Evolutionary conservation across 2,888 invertebrate genomes (phyloP), one percentile per base, ranked within the genome.

Genomic region (Lottia gigantea): DNA sequence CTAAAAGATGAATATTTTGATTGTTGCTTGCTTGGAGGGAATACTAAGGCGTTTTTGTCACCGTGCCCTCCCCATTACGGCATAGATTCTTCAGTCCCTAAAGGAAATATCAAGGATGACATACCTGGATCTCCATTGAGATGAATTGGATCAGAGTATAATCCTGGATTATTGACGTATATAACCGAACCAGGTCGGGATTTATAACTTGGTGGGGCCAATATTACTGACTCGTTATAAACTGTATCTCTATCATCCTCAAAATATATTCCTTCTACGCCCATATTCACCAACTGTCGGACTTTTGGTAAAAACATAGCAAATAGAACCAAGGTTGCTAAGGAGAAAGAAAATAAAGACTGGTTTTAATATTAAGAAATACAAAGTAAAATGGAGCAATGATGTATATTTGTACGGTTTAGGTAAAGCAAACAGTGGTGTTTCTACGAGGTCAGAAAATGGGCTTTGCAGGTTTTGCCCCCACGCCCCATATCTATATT

Each of bases 271-370:
- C 94, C 95, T 85, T 96, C 95, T 83, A 95, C 94, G 64, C 96
- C 96, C 91, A 96, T 92, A 65, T 96, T 96, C 0, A 96, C 96
- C 83, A 97, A 90, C 84, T 97, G 95, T 61, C 96, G 91, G 46
- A 96, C 76, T 90, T 90, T 96, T 46, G 96, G 90, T 90, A 96
- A 93, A 89, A 97, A 97, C 96, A 97, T 96, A 71, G 96, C 93
- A 81, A 95, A 92, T 89, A 97, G 95, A 68, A 96, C 93, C 64
- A 95, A 92, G 15, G 93, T 92, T 76, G 95, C 94, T 11, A 76
- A 55, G n/a, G n/a, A n/a, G n/a, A 55, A 55, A 12, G 2, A 55
- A 23, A 55, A 19, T 19, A 19, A 11, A 8, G 55, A 8, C 15
- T 55, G n/a, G n/a, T 55, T 49, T 49, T 14, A 12, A 49, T 19